Evolutionary conservation across 2,888 invertebrate species (phyloP).

Genomic region (Graphium colonna): DNA sequence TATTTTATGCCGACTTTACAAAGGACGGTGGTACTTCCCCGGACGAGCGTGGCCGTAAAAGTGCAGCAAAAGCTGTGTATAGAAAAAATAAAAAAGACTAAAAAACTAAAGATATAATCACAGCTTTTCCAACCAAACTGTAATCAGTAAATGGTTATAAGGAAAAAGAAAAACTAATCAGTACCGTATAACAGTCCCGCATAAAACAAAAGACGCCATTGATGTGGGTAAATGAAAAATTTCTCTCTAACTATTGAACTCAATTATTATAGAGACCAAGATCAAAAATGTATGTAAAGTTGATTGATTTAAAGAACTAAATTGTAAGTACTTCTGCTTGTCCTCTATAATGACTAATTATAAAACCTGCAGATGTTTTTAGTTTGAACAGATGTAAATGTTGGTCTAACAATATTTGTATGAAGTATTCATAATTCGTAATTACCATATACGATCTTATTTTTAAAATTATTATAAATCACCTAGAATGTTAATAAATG

Average conservation of each 20-base stretch:
- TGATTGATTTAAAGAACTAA: background rate
- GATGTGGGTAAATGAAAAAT: conserved; percentile 14
- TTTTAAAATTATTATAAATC: background rate
- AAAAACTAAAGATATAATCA: no score
- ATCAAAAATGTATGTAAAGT: conserved; percentile 11
- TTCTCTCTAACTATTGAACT: conserved; percentile 7
- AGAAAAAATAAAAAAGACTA: no score
- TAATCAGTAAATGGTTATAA: no score
- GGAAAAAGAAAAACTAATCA: no score
- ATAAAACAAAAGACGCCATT: no score
- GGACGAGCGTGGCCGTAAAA: no score
- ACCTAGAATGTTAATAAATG: background rate
- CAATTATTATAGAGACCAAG: conserved; percentile 7
- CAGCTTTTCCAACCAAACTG: no score
- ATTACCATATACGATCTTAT: background rate
- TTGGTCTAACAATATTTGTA: background rate
- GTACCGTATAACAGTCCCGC: no score
- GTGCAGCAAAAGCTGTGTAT: no score
- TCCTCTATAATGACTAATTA: background rate
- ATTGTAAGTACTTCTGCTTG: no score
- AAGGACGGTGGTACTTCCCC: no score
- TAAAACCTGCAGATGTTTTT: background rate
- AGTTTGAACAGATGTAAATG: conserved; percentile 14
- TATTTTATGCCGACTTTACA: no score
- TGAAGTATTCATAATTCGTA: background rate